Evolutionary conservation across 2,888 invertebrate species (phyloP).

Genomic region (Autographa gamma): DNA sequence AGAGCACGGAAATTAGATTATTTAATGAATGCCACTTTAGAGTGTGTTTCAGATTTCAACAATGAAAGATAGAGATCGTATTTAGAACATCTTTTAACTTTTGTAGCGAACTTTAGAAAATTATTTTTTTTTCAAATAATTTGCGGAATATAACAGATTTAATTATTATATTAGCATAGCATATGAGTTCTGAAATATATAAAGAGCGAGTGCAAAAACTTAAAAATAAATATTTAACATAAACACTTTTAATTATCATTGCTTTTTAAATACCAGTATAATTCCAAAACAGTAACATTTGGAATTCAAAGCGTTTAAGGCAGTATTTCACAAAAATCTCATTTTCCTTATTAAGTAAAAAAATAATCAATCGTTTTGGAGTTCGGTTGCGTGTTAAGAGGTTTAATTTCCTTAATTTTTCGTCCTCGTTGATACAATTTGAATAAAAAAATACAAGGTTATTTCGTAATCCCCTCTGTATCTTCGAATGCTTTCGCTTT

Average conservation of each 20-base stretch:
- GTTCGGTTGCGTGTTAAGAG: slow-evolving; percentile 14
- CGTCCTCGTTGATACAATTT: slow-evolving; percentile 22
- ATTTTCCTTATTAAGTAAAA: slow-evolving; percentile 12
- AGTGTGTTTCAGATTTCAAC: slow-evolving; percentile 1
- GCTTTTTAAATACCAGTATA: neutral
- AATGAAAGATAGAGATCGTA: neutral
- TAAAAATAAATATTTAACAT: neutral
- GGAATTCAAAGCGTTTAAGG: slow-evolving; percentile 3
- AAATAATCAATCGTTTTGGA: slow-evolving; percentile 17
- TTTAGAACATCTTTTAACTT: neutral
- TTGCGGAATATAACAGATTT: too few species aligned
- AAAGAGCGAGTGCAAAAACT: too few species aligned
- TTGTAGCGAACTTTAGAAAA: neutral
- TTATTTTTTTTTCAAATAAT: too few species aligned
- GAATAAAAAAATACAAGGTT: slow-evolving; percentile 31
- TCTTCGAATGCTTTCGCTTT: slow-evolving; percentile 24
- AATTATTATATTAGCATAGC: too few species aligned
- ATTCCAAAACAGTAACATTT: neutral
- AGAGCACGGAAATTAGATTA: slow-evolving; percentile 55
- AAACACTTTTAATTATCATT: neutral
- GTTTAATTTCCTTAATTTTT: slow-evolving; percentile 40
- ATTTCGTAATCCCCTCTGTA: slow-evolving; percentile 21
- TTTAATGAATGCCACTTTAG: slow-evolving; percentile 24
- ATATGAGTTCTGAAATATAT: too few species aligned
- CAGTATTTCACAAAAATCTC: slow-evolving; percentile 10